Base-by-base conservation (phyloP, 2,113 vertebrate genomes). In the Pavo muticus region DNA sequence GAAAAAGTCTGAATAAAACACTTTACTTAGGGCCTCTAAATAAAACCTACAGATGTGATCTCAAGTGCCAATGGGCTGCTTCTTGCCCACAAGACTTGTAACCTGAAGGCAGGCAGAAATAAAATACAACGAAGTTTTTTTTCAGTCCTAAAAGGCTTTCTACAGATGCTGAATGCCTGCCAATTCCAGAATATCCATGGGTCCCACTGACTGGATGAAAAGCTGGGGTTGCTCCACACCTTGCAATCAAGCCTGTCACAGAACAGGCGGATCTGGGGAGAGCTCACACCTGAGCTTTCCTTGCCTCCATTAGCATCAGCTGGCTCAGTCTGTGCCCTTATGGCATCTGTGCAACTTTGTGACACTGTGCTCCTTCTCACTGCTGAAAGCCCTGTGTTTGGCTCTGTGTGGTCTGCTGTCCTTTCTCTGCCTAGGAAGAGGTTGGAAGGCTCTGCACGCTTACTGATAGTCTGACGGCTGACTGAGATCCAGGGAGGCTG, bases 141-240 rank as follows among this genome's bases (percentile, higher is more conserved):
- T 73, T 60, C 16, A 42, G 21, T 32, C 13, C 52, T 76, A 12
- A 42, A 74, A 44, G n/a, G 8, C 57, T 35, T 39, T 57, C 35
- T 25, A 3, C 3, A 19, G 7, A 12, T 9, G 14, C 30, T 69
- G 40, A 63, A 25, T 24, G 75, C 12, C 29, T 44, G 35, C 23
- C 25, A 0, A 0, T 39, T 69, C 15, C 27, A 0, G 1, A 57
- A 24, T 24, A 73, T 5, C 61, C 29, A 11, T 9, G 0, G 2
- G 13, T 71, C 29, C 32, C 44, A 44, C 15, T 9, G 37, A 4
- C 47, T 15, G 2, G 1, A 5, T 15, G 39, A 59, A 47, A 68
- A 79, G 27, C 24, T 39, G 9, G 25, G 3, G 9, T 45, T 87
- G 44, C 39, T 56, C 64, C 25, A 16, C 11, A 32, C 23, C 18